Conservation (phyloP, 2,888 invertebrate species). For the Onchidella celtica region DNA sequence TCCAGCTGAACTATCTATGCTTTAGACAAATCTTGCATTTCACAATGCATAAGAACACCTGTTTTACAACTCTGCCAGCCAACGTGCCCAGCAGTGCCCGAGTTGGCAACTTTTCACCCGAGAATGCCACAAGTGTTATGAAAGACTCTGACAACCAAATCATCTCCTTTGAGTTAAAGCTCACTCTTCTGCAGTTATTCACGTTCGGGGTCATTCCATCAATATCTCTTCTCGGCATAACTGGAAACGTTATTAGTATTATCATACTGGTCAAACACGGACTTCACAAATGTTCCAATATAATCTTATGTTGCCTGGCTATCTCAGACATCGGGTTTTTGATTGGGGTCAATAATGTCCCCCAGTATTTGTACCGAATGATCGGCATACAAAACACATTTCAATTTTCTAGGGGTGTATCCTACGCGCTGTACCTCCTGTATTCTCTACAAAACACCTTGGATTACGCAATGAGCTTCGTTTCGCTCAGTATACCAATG, state of each 20-base stretch:
- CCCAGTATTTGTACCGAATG: constrained; percentile 1
- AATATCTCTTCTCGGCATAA: background rate
- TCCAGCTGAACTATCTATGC: no score
- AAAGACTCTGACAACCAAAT: no score
- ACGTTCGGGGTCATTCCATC: constrained; percentile 18
- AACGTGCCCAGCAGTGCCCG: no score
- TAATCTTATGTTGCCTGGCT: constrained; percentile 17
- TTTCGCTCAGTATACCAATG: background rate
- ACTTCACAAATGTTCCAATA: constrained; percentile 22
- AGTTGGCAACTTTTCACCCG: no score
- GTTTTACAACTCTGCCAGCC: no score
- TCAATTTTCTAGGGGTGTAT: background rate
- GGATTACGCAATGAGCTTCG: background rate
- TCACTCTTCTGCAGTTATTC: no score
- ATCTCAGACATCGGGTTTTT: constrained; percentile 10
- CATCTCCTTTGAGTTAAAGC: no score
- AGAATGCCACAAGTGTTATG: no score
- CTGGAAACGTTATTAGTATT: constrained; percentile 27
- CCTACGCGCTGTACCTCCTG: background rate
- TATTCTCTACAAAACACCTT: background rate
- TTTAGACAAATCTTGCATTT: no score
- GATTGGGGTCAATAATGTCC: constrained; percentile 4
- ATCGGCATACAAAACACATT: background rate
- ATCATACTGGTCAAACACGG: constrained; percentile 21
- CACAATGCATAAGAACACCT: no score